These are phyloP conservation scores for Dreissena polymorpha DNA, from an alignment of 1,140 invertebrate genomes.

Conservation along the genomic window DNA sequence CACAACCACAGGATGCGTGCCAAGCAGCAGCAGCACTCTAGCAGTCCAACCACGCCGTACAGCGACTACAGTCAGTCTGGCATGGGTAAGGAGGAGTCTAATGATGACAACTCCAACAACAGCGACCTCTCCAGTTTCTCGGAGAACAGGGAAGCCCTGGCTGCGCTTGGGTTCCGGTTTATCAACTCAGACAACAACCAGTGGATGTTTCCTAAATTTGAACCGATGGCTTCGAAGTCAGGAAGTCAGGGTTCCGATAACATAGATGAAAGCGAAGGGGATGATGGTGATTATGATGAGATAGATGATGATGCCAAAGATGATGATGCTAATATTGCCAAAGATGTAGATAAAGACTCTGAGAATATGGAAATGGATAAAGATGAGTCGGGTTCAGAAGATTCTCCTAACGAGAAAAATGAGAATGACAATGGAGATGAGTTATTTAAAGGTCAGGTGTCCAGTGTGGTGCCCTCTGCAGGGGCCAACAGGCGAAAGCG, in stretches of 20 bases:
- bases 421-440: slow-evolving; percentile 34
- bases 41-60: slow-evolving; percentile 46
- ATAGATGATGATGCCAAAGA: slow-evolving; percentile 61
- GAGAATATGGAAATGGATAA: slow-evolving; percentile 41
- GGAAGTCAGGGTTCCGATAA: slow-evolving; percentile 50
- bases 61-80: slow-evolving; percentile 47
- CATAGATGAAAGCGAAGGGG: slow-evolving; percentile 17
- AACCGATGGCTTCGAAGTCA: slow-evolving; percentile 65
- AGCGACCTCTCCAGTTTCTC: slow-evolving; percentile 79
- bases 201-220: slow-evolving; percentile 78
- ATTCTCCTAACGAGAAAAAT: slow-evolving; percentile 27
- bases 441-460: slow-evolving; percentile 15
- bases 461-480: slow-evolving; percentile 5
- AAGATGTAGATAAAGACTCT: slow-evolving; percentile 46
- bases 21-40: slow-evolving; percentile 83
- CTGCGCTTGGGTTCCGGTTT: slow-evolving; percentile 56
- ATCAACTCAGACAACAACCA: slow-evolving; percentile 69
- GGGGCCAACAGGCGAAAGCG: slow-evolving; percentile 89
- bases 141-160: slow-evolving; percentile 59
- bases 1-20: slow-evolving; percentile 99
- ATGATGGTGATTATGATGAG: slow-evolving; percentile 54
- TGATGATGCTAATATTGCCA: slow-evolving; percentile 37
- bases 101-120: slow-evolving; percentile 75
- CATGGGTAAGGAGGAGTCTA: slow-evolving; percentile 57
- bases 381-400: slow-evolving; percentile 54